Evolutionary conservation across 2,888 invertebrate species (phyloP).

Genomic region (Pinctada fucata): DNA sequence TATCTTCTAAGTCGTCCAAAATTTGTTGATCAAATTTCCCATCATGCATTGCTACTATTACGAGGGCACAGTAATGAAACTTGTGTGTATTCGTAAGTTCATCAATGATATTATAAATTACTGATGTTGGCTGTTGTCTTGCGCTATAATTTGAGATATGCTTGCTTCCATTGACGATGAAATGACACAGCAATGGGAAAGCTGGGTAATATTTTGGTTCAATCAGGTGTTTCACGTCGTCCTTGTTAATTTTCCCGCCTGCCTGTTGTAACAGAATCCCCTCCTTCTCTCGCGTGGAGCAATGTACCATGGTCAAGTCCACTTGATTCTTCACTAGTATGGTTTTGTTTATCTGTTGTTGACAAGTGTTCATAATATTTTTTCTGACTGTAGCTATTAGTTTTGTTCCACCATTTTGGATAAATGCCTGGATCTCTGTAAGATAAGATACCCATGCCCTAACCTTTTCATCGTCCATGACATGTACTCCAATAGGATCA

Average conservation of each 20-base stretch:
- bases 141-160: neutral
- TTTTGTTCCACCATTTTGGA: neutral
- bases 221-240: neutral
- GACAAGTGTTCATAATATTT: neutral
- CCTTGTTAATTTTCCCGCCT: neutral
- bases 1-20: neutral
- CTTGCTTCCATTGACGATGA: neutral
- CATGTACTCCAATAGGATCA: neutral
- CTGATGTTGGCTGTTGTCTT: neutral
- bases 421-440: neutral
- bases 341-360: neutral
- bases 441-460: neutral
- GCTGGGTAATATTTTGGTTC: conserved; percentile 3
- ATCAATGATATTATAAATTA: conserved; percentile 6
- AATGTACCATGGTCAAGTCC: neutral
- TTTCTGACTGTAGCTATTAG: conserved; percentile 15
- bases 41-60: conserved; percentile 5
- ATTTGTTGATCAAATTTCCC: conserved; percentile 5
- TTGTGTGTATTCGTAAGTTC: neutral
- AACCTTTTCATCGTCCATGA: neutral
- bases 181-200: conserved; percentile 14
- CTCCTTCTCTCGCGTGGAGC: neutral
- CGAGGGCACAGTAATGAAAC: conserved; percentile 2
- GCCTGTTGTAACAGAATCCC: conserved; percentile 1
- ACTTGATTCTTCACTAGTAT: neutral